phyloP scores from a whole-genome alignment of 2,113 vertebrate species.

The Lepisosteus oculatus region DNA sequence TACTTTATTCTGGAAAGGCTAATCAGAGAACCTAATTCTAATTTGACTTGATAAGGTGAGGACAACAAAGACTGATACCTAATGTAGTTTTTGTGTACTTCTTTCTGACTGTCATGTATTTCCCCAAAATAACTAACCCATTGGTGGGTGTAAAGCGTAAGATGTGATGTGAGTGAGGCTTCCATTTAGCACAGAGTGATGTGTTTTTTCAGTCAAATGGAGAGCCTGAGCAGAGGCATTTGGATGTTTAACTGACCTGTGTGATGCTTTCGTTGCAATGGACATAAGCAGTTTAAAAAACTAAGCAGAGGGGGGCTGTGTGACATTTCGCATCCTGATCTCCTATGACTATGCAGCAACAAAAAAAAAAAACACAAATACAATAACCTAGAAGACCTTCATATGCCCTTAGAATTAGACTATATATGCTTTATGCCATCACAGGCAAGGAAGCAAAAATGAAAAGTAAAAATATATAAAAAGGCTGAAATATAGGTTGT shows the following conservation, averaged over 20 bases:
- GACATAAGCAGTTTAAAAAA: neutral
- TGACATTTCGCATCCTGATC: constrained; percentile 22
- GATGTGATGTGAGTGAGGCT: constrained; percentile 51
- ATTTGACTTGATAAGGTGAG: constrained; percentile 69
- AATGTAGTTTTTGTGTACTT: constrained; percentile 93
- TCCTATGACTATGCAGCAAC: constrained; percentile 23
- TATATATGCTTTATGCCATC: neutral
- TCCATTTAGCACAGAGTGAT: constrained; percentile 72
- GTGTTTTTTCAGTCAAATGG: constrained; percentile 48
- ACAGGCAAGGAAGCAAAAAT: too few species aligned
- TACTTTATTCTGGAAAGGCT: constrained; percentile 59
- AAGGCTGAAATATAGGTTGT: too few species aligned
- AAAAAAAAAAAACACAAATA: constrained; percentile 4
- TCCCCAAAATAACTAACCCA: constrained; percentile 67
- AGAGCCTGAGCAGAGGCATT: constrained; percentile 28
- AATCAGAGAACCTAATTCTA: constrained; percentile 37
- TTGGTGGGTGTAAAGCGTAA: constrained; percentile 72
- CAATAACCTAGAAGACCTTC: constrained; percentile 1
- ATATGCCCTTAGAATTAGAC: neutral
- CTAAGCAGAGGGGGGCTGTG: neutral
- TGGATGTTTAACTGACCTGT: neutral
- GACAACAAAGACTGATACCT: constrained; percentile 82
- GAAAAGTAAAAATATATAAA: too few species aligned
- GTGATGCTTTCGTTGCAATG: neutral
- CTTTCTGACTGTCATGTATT: constrained; percentile 75